Conservation (phyloP, 2,888 invertebrate genomes). For the Glyphotaelius pellucidus region DNA sequence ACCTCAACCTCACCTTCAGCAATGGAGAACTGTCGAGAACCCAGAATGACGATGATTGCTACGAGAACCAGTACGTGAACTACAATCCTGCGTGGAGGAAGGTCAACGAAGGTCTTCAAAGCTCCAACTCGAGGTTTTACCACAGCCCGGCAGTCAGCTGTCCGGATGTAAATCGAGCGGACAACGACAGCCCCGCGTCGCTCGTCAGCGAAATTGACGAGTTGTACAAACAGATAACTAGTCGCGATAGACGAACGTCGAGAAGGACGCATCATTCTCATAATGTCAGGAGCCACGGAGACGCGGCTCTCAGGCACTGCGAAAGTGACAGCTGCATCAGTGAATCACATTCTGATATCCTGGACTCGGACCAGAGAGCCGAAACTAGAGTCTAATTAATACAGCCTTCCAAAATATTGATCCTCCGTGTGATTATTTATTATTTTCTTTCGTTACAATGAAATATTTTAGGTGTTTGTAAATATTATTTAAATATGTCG, state of each 20-base stretch:
- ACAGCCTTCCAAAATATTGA: not conserved
- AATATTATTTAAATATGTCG: not conserved
- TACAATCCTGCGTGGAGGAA: slow-evolving; percentile 77
- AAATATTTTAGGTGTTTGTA: not conserved
- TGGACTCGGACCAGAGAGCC: slow-evolving; percentile 69
- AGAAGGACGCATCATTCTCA: slow-evolving; percentile 70
- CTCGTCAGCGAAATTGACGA: slow-evolving; percentile 81
- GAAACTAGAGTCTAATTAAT: slow-evolving; percentile 72
- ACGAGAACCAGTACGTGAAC: slow-evolving; percentile 78
- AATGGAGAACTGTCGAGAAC: slow-evolving; percentile 62
- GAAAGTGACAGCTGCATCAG: slow-evolving; percentile 77
- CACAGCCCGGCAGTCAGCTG: slow-evolving; percentile 74
- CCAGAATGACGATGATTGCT: slow-evolving; percentile 73
- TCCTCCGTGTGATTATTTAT: not conserved
- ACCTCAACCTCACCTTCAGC: slow-evolving; percentile 73
- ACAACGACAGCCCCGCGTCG: slow-evolving; percentile 73
- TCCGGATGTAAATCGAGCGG: slow-evolving; percentile 74
- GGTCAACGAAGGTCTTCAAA: slow-evolving; percentile 71
- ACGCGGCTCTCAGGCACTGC: slow-evolving; percentile 73
- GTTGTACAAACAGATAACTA: slow-evolving; percentile 83
- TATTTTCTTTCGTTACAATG: not conserved
- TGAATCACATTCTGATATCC: slow-evolving; percentile 73
- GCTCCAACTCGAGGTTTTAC: slow-evolving; percentile 73
- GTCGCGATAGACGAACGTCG: slow-evolving; percentile 71
- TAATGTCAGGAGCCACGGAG: slow-evolving; percentile 74